These are phyloP conservation scores for Megaceryle alcyon DNA, from an alignment of 2,797 vertebrate species.

Conservation along the genomic window DNA sequence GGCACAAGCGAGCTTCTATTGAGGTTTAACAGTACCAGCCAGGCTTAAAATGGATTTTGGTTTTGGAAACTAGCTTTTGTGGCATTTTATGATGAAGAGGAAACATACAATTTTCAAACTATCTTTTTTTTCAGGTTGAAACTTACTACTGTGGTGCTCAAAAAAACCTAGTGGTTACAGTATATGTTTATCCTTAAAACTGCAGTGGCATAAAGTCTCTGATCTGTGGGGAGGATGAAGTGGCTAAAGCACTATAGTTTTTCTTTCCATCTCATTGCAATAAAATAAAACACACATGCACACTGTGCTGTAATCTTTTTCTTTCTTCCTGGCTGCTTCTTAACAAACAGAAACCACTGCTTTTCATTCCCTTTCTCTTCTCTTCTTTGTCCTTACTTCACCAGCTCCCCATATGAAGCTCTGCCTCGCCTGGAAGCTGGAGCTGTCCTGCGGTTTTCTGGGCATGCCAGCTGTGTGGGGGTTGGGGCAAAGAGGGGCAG, in stretches of 20 bases:
- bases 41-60: conserved; percentile 61
- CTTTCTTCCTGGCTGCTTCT: conserved; percentile 37
- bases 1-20: conserved; percentile 9
- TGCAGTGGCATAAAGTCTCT: not conserved
- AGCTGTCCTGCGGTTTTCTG: accelerated
- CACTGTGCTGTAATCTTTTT: not conserved
- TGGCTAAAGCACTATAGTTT: conserved; percentile 27
- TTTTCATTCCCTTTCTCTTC: conserved; percentile 8
- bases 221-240: not conserved
- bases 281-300: conserved; percentile 21
- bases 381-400: not conserved
- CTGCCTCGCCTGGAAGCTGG: not conserved
- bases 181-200: conserved; percentile 32
- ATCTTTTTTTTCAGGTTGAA: not conserved
- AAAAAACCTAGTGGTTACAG: conserved; percentile 22
- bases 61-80: conserved; percentile 44
- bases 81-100: conserved; percentile 7
- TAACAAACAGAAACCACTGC: conserved; percentile 12
- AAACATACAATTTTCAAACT: conserved; percentile 44
- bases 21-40: conserved; percentile 26
- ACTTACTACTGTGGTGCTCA: not conserved
- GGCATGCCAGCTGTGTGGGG: accelerated
- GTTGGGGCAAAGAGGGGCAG: not conserved
- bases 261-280: conserved; percentile 44
- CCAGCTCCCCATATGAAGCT: not conserved